Percentiles rank a stretch among this genome's conserved stretches.
Conservation (phyloP, 92 coral and sea anemone species). For the Blastomussa wellsi region DNA sequence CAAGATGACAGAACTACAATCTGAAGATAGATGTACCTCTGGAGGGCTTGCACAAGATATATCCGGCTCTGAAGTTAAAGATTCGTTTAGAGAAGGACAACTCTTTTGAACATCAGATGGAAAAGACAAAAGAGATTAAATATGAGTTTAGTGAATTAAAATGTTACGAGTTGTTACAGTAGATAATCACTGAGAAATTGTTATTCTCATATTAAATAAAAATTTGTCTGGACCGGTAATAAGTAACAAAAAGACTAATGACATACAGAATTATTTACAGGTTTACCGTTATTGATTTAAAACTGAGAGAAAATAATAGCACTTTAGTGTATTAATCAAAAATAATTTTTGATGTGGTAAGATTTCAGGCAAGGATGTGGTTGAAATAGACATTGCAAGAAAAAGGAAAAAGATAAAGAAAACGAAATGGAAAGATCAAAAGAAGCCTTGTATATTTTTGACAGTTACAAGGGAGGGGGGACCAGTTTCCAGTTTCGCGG, state of each 20-base stretch:
- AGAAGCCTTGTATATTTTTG: too few relatives aligned
- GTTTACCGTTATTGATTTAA: too few relatives aligned
- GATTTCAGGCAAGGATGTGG: background rate
- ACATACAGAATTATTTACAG: too few relatives aligned
- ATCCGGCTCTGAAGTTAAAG: slow-evolving; percentile 16
- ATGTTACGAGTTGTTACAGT: background rate
- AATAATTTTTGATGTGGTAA: background rate
- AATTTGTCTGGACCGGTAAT: background rate
- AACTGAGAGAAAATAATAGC: too few relatives aligned
- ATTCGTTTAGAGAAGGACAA: slow-evolving; percentile 5
- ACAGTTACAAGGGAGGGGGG: too few relatives aligned
- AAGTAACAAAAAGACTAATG: too few relatives aligned
- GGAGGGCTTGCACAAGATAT: slow-evolving; percentile 17
- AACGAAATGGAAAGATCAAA: background rate
- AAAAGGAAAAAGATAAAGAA: background rate
- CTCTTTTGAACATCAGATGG: slow-evolving; percentile 15
- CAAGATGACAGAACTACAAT: background rate
- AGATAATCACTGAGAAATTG: background rate
- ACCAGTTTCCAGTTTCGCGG: too few relatives aligned
- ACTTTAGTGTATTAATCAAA: background rate
- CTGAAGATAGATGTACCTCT: slow-evolving; percentile 24
- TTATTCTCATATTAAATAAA: background rate
- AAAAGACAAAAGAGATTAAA: background rate
- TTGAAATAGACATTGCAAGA: background rate
- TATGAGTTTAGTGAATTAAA: background rate